Evolutionary conservation across 2,797 vertebrate genomes (phyloP), one percentile per base, ranked within the genome.

Genomic region (Mormyrus hasselquistii): DNA sequence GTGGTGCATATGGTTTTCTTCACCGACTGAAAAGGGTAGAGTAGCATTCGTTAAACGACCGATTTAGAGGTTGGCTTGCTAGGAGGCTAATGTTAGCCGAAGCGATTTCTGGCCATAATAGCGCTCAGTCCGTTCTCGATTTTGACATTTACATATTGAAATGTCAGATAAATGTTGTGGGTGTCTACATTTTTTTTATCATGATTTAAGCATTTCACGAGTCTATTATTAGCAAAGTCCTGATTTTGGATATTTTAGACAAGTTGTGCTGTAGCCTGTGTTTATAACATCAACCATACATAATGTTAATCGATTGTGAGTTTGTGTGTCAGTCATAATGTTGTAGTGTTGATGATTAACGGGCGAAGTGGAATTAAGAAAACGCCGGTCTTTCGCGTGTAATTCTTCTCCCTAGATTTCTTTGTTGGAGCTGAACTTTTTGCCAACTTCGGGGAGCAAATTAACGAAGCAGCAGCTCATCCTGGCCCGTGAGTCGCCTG

Each of bases 401-500:
- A n/a, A 84, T 7, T 16, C 49, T 62, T 88, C 3, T 69, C 89
- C 87, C 12, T 92, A 99, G 98, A 92, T 99, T 90, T 97, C 97
- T 49, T 94, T 99, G 73, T 91, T 99, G 94, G 98, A 98, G 89
- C 95, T 98, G 91, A 99, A 99, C 92, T 99, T 99, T 92, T 93
- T 99, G 91, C 98, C 98, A 1, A 98, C 97, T 10, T 93, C 94
- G n/a, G 97, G 97, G 83, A 95, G 96, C 2, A 96, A 96, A 29
- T 94, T 98, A 85, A 97, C 97, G 2, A 98, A 98, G 91, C 97
- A 97, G 92, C 98, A 99, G 93, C 97, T 99, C 34, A 97, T 98
- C 91, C 94, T 98, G 92, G 98, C 98, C 52, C 95, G 97, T 99
- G 92, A 98, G 98, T 97, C 38, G 76, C 16, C 19, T 8, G 76